Evolutionary conservation across 2,888 invertebrate genomes (phyloP), one percentile per base, ranked within the genome.

Genomic region (Halictus ligatus): DNA sequence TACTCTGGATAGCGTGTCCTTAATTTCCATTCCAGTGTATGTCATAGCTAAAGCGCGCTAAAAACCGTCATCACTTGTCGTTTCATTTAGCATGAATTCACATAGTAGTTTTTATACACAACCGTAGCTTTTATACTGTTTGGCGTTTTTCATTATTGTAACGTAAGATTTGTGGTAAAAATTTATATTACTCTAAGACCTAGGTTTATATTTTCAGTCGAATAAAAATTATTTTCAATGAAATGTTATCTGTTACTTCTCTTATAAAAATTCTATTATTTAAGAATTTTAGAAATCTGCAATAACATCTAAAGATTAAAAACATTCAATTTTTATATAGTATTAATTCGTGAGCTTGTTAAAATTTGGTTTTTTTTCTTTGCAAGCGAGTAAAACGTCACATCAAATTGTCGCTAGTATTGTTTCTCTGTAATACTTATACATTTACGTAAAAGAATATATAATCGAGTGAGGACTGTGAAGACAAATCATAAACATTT

Each of bases 151-250:
- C 84, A 91, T 89, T 91, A 92, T 89, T 91, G 92, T 93, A 92
- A 92, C 92, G 92, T 92, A 93, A 92, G 92, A 93, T 91, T 92
- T 92, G 92, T 92, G 91, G 91, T 93, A 88, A 92, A 88, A 88
- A 88, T 93, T 93, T 90, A 90, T 86, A 93, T 94, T 93, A 93
- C 92, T 92, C 91, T 94, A 94, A 94, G 92, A 90, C 92, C 92
- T 94, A 93, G 92, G 92, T 93, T 94, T 94, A 94, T 94, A 93
- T 92, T 93, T 94, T 94, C 92, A 92, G 92, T 93, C 92, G 92
- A 93, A 94, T 93, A 94, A 94, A 94, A 94, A 92, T 94, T 94
- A 94, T 94, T 94, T 94, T 94, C 94, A 92, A 93, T 89, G 90
- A 94, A 92, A 79, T 85, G 88, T 75, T 83, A 84, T 88, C 75